These are phyloP conservation scores for Isichthys henryi DNA, from an alignment of 2,113 vertebrate species.

Conservation along the genomic window DNA sequence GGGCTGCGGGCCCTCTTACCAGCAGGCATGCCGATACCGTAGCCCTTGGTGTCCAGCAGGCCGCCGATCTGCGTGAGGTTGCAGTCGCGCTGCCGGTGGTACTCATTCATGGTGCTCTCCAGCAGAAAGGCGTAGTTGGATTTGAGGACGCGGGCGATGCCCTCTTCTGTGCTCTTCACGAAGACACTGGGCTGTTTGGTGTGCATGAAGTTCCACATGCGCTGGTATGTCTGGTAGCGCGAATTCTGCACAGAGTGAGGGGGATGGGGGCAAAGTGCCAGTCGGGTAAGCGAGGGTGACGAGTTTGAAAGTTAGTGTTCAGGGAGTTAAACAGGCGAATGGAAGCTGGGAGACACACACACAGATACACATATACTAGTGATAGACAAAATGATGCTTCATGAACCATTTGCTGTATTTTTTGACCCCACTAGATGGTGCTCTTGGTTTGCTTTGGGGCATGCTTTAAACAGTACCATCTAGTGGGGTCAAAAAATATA, in stretches of 20 bases:
- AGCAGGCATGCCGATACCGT: constrained; percentile 95
- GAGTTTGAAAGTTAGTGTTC: not conserved
- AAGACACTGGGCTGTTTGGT: constrained; percentile 97
- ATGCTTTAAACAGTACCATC: not conserved
- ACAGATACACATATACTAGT: not conserved
- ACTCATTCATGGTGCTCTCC: constrained; percentile 99
- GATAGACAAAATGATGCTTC: not conserved
- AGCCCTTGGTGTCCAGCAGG: constrained; percentile 97
- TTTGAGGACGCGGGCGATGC: constrained; percentile 90
- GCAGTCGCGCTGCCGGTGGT: constrained; percentile 95
- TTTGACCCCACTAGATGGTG: not conserved
- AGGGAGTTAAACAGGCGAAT: not conserved
- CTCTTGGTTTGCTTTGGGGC: not conserved
- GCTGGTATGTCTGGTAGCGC: constrained; percentile 95
- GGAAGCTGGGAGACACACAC: not conserved
- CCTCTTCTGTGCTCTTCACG: constrained; percentile 97
- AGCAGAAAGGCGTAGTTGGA: constrained; percentile 96
- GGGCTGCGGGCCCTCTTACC: constrained; percentile 50
- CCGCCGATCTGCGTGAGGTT: constrained; percentile 98
- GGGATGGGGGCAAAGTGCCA: constrained; percentile 1
- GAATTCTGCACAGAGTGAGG: constrained; percentile 72
- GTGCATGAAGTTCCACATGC: constrained; percentile 99
- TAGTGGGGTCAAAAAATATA: not conserved
- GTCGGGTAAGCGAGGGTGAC: not conserved
- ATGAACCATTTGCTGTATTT: not conserved